A percentile compares a stretch with the other conserved stretches of the same genome.
These are phyloP conservation scores for Asteroscopus sphinx DNA, from an alignment of 2,888 invertebrate genomes.

Conservation along the genomic window DNA sequence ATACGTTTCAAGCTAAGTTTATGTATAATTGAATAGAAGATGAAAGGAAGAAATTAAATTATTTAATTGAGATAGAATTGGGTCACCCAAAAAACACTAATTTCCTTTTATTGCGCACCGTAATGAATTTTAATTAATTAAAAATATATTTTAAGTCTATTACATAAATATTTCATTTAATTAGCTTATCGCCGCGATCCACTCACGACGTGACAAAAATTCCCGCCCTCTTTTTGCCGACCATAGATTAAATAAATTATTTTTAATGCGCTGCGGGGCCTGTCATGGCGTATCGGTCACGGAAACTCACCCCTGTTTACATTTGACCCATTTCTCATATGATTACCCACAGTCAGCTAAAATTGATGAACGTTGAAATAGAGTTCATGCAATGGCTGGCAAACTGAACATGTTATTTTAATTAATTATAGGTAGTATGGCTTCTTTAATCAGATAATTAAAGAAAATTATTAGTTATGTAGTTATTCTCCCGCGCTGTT, in stretches of 20 bases:
- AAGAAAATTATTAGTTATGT: conserved; percentile 27
- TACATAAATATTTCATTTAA: conserved; percentile 51
- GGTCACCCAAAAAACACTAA: conserved; percentile 22
- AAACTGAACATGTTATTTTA: conserved; percentile 43
- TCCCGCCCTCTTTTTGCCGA: conserved; percentile 43
- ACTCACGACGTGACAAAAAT: conserved; percentile 38
- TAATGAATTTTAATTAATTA: conserved; percentile 35
- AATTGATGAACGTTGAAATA: conserved; percentile 38
- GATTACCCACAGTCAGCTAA: conserved; percentile 60
- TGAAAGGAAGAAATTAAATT: too few species aligned
- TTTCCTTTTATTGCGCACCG: conserved; percentile 26
- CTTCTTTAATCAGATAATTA: conserved; percentile 25
- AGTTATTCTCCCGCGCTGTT: conserved; percentile 54
- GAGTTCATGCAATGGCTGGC: conserved; percentile 18
- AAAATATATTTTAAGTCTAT: too few species aligned
- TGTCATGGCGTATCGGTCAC: conserved; percentile 57
- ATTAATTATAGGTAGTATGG: conserved; percentile 49
- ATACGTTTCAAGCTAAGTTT: too few species aligned
- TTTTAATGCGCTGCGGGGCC: conserved; percentile 55
- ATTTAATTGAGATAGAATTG: not conserved
- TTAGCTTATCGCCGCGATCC: conserved; percentile 44
- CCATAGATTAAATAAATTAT: conserved; percentile 57
- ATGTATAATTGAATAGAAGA: too few species aligned
- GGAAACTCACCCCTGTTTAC: conserved; percentile 58
- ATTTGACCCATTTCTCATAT: conserved; percentile 76